Evolutionary conservation across 2,797 vertebrate species (phyloP).

Genomic region (Dendrocincla tyrannina): DNA sequence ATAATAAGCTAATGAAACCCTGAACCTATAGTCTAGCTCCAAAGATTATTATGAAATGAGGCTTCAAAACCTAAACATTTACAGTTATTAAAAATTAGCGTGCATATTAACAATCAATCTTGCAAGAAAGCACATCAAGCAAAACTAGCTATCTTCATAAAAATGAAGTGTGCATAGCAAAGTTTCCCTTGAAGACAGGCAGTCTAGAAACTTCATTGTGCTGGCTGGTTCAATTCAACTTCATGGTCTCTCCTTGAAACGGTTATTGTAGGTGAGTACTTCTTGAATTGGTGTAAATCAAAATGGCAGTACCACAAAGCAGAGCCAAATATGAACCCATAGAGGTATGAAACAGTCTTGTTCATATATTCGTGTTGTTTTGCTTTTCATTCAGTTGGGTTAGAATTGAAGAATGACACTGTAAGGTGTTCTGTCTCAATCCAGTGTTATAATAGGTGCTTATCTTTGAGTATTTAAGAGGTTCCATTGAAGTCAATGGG

Average conservation of each 20-base stretch:
- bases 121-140: not conserved
- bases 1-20: not conserved
- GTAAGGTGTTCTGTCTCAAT: not conserved
- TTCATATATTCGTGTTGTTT: not conserved
- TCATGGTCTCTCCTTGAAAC: not conserved
- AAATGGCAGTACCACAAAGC: not conserved
- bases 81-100: not conserved
- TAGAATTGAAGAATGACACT: not conserved
- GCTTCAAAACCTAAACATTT: not conserved
- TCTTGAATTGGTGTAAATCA: not conserved
- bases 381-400: not conserved
- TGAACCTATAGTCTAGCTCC: not conserved
- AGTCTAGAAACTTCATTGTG: not conserved
- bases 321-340: not conserved
- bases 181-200: not conserved
- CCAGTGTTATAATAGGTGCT: not conserved
- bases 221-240: not conserved
- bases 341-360: not conserved
- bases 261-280: not conserved
- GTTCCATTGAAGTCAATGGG: not conserved
- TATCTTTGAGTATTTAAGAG: not conserved
- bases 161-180: not conserved
- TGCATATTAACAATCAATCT: not conserved
- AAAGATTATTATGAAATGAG: not conserved
- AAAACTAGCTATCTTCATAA: not conserved